Percentiles rank a stretch among this genome's conserved stretches.
These are phyloP conservation scores for Hestina assimilis DNA, from an alignment of 1,140 invertebrate genomes.

Conservation along the genomic window DNA sequence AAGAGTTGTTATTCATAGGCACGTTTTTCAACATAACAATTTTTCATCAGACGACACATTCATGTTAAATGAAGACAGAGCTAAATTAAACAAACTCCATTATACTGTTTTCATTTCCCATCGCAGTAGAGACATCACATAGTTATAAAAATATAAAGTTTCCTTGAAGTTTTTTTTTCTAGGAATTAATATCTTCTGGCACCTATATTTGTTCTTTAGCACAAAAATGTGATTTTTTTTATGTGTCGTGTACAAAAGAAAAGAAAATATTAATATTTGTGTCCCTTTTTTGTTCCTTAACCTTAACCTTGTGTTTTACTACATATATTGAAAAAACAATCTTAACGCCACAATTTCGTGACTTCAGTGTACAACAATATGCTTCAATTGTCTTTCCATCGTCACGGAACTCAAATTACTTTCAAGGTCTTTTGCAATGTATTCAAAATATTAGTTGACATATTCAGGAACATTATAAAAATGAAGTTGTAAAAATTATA, in stretches of 20 bases:
- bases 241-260: no score
- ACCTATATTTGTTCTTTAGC: no score
- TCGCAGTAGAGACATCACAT: slow-evolving; percentile 4
- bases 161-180: no score
- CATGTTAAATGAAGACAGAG: slow-evolving; percentile 2
- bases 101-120: no score
- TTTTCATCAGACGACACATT: slow-evolving; percentile 36
- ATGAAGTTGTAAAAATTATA: neutral
- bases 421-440: slow-evolving; percentile 2
- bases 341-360: slow-evolving; percentile 6
- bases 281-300: no score
- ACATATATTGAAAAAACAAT: neutral
- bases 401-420: slow-evolving; percentile 6
- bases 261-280: neutral
- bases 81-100: no score
- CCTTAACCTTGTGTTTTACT: neutral
- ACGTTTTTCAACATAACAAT: slow-evolving; percentile 38
- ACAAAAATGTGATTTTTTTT: no score
- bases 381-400: slow-evolving; percentile 9
- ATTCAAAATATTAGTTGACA: neutral
- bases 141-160: no score
- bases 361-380: slow-evolving; percentile 4
- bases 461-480: no score
- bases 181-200: no score
- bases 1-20: slow-evolving; percentile 45